These are phyloP conservation scores for Cyclophora punctaria DNA, from an alignment of 2,888 invertebrate species.

Conservation along the genomic window DNA sequence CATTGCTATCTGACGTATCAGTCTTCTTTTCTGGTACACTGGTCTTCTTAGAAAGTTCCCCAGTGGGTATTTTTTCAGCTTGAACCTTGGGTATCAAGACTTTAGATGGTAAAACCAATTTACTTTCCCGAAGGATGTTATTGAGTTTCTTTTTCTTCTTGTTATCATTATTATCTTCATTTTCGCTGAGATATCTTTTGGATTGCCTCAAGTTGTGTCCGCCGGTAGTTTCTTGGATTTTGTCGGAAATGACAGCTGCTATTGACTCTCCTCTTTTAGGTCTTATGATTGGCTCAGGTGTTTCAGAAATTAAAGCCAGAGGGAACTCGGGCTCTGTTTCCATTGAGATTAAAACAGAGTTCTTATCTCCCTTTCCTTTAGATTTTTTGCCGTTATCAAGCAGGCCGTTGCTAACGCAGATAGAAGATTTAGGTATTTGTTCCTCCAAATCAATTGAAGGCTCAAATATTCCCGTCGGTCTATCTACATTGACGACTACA, in stretches of 20 bases:
- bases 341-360: slow-evolving; percentile 40
- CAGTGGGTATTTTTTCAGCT: slow-evolving; percentile 47
- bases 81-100: slow-evolving; percentile 56
- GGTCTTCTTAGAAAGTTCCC: slow-evolving; percentile 44
- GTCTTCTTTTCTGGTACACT: slow-evolving; percentile 36
- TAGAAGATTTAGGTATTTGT: slow-evolving; percentile 76
- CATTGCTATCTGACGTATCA: slow-evolving; percentile 36
- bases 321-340: slow-evolving; percentile 65
- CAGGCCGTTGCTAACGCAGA: slow-evolving; percentile 55
- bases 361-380: slow-evolving; percentile 39
- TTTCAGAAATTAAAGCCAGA: slow-evolving; percentile 56
- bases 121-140: slow-evolving; percentile 63
- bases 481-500: slow-evolving; percentile 60
- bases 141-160: slow-evolving; percentile 62
- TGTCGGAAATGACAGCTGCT: slow-evolving; percentile 66
- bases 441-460: slow-evolving; percentile 80
- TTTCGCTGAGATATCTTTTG: slow-evolving; percentile 58
- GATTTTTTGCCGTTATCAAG: slow-evolving; percentile 55
- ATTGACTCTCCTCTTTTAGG: slow-evolving; percentile 66
- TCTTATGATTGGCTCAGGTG: slow-evolving; percentile 53
- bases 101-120: slow-evolving; percentile 59
- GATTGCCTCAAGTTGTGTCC: slow-evolving; percentile 64
- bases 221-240: slow-evolving; percentile 60
- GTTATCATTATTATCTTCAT: slow-evolving; percentile 52
- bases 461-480: slow-evolving; percentile 82